Evolutionary conservation across 2,113 vertebrate species (phyloP), one percentile per base, ranked within the genome.

Genomic region (Cyrtonyx montezumae): DNA sequence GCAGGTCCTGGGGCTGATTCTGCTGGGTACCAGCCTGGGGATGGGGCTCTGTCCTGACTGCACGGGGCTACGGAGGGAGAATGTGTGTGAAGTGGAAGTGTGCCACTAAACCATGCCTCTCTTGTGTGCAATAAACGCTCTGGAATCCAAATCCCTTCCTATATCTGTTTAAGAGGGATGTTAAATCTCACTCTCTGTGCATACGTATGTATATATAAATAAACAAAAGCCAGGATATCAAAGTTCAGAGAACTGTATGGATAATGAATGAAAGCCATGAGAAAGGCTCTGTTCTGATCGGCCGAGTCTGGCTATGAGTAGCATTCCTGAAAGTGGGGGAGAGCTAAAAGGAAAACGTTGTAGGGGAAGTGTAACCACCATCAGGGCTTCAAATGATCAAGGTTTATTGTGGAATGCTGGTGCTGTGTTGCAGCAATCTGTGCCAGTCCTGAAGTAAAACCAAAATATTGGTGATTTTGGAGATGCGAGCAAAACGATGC

Each of bases 371-470:
- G 75, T 66, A 66, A 56, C 85, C 37, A 1, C 0, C n/a, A 89
- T 85, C 80, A 11, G 80, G 93, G 81, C 63, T 96, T 91, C 75
- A 32, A 46, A 36, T 13, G 63, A 97, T 93, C 94, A 91, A 94
- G 76, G 53, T 15, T 55, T 43, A 10, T 63, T 95, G 90, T 94
- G 96, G 94, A 73, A 83, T 69, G 93, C 14, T 90, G 91, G 86
- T 1, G 70, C 45, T 13, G 62, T 92, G 70, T 92, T 63, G 69
- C 84, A 96, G 78, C 89, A 89, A 61, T 69, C 71, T 37, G 59
- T 92, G 92, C 95, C 76, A 87, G 58, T 89, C 79, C 83, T 87
- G 45, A 79, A 91, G 76, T 84, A 69, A 67, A 94, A 95, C 74
- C 51, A 87, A 95, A 93, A 70, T 23, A 58, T 23, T 49, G 96